These are phyloP conservation scores for Indri indri DNA, from an alignment of 2,113 vertebrate genomes.

Conservation along the genomic window DNA sequence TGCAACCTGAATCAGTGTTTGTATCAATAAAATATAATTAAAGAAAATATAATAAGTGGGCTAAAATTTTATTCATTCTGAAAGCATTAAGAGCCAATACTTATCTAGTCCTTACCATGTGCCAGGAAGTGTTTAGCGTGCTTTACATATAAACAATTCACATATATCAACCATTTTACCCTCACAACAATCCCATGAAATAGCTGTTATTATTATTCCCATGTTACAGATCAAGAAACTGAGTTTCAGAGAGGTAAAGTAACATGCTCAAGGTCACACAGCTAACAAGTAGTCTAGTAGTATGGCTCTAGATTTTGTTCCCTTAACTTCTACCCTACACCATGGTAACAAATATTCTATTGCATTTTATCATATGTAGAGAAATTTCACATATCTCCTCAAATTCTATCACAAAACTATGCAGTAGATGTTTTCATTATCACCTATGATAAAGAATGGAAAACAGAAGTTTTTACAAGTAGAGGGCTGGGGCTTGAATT, in stretches of 20 bases:
- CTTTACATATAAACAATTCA: background rate
- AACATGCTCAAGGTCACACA: background rate
- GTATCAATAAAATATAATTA: constrained; percentile 59
- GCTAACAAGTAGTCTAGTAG: background rate
- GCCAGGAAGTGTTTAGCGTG: background rate
- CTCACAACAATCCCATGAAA: background rate
- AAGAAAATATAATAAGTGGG: background rate
- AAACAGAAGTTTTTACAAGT: background rate
- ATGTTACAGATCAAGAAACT: background rate
- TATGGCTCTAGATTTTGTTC: background rate
- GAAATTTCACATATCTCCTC: background rate
- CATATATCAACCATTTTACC: background rate
- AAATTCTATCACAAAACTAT: background rate
- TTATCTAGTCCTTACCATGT: background rate
- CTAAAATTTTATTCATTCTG: background rate
- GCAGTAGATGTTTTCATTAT: background rate
- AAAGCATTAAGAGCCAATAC: background rate
- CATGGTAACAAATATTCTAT: background rate
- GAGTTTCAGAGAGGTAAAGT: background rate
- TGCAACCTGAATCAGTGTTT: constrained; percentile 89
- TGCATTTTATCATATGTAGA: background rate
- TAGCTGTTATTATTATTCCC: background rate
- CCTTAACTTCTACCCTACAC: background rate
- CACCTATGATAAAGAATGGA: background rate
- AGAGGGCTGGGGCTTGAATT: background rate